Evolutionary conservation across 2,888 invertebrate species (phyloP), one percentile per base, ranked within the genome.

Genomic region (Anodontia alba): DNA sequence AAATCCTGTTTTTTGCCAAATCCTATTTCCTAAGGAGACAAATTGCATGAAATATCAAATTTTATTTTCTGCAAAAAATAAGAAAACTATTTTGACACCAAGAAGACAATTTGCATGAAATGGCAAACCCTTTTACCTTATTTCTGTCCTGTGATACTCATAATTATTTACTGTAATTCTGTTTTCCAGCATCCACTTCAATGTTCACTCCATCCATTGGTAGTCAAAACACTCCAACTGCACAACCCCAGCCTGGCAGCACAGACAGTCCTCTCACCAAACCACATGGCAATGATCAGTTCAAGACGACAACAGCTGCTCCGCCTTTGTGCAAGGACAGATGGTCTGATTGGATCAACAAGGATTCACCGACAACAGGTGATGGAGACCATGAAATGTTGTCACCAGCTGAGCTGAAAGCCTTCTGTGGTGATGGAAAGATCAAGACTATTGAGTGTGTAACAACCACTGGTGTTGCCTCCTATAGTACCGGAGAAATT

Each of bases 371-470:
- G 17, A 66, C 57, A 20, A 73, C 74, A 23, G 87, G 87, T 36
- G 76, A 79, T 36, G 83, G 83, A 29, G 83, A 83, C 36, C 42
- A 51, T 36, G 83, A 83, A 67, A 67, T 57, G 42, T 42, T 73
- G 31, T 36, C 70, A 31, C 51, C 76, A 10, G 72, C 79, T 26
- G 43, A 69, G 29, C 69, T 69, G 3, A 1, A 73, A 17, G 74
- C 79, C 33, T 91, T 91, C 89, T 92, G 92, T 80, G 73, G 80
- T 23, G 87, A 80, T 51, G 92, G 91, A 17, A 81, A 90, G 51
- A 87, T 94, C n/a, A 89, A 83, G 0, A 83, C 89, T 51, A 90
- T 93, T 36, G 91, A 93, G 77, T 76, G 78, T 86, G 73, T 87
- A 33, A 91, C 91, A n/a, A 78, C 86, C 10, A 76, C 81, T 46